Base-by-base conservation (phyloP, 2,113 vertebrate species). In the Tetrao urogallus region DNA sequence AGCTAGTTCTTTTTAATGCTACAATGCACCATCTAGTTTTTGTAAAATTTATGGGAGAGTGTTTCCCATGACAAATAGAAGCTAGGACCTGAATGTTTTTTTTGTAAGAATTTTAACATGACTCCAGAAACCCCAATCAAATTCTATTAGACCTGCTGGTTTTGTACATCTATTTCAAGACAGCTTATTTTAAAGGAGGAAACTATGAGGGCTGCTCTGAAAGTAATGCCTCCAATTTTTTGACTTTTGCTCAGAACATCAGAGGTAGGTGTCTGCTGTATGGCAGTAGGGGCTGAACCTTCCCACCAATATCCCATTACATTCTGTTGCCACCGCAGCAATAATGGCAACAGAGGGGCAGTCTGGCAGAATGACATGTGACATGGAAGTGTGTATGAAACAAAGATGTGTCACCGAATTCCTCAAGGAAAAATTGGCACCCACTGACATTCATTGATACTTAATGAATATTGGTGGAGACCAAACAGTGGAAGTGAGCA, bases 31-130 rank as follows among this genome's bases (percentile, higher is more conserved):
- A 74, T 50, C 21, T 43, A 74, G 21, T 50, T 60, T 83, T 96
- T 87, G 38, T 91, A 82, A 90, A 84, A 89, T 87, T 92, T 76
- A 76, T 84, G 78, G 58, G 86, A 76, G 79, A 80, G 21, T 28
- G 13, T 86, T 85, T 3, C 9, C 28, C 77, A 10, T 6, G 17
- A 73, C 72, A 47, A 76, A 76, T 75, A 25, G 61, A 88, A 84
- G 16, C 74, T 32, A 56, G 11, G 27, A 71, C 60, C 34, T 38
- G 34, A 57, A 75, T 70, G 34, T 12, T 43, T 57, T 85, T 91
- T 94, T 8, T 1, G 3, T 57, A 28, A 58, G 40, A 56, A 16
- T 73, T 77, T 5, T 79, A 57, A 70, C 13, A 54, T 58, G 58
- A 63, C 8, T 85, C 45, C 76, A 90, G 74, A 88, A 70, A 89